Conservation (phyloP, 2,797 vertebrate genomes). For the Acestrorhynchus altus region DNA sequence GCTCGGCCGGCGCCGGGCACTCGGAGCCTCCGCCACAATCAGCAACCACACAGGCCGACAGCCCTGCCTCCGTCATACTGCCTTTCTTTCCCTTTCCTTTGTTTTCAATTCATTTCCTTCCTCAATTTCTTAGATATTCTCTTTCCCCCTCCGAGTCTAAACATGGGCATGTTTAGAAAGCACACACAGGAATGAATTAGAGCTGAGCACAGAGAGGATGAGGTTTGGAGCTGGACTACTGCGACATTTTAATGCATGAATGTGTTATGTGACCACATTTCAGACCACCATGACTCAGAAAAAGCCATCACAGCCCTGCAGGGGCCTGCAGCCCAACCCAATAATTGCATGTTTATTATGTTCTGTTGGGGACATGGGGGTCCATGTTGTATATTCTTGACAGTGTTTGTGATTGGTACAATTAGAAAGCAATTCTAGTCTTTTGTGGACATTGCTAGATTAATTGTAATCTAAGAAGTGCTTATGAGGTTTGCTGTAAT, state of each 20-base stretch:
- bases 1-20: conserved; percentile 51
- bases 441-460: conserved; percentile 31
- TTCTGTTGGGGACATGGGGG: conserved; percentile 16
- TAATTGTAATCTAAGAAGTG: conserved; percentile 20
- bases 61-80: conserved; percentile 71
- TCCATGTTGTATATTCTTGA: conserved; percentile 19
- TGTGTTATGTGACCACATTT: conserved; percentile 23
- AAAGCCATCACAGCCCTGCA: conserved; percentile 5
- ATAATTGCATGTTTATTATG: conserved; percentile 39
- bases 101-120: conserved; percentile 83
- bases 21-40: conserved; percentile 55
- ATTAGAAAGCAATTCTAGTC: conserved; percentile 10
- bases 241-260: conserved; percentile 28
- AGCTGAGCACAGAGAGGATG: conserved; percentile 20
- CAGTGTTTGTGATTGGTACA: conserved; percentile 36
- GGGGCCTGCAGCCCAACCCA: conserved; percentile 12
- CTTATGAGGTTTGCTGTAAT: neutral
- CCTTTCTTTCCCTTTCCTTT: conserved; percentile 82
- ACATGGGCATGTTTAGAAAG: conserved; percentile 79
- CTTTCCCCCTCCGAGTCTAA: conserved; percentile 71
- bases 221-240: neutral
- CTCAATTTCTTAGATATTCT: conserved; percentile 79
- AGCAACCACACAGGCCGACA: conserved; percentile 63
- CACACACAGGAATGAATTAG: conserved; percentile 34
- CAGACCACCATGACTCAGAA: conserved; percentile 13